Evolutionary conservation across 2,113 vertebrate genomes (phyloP).

Genomic region (Promerops cafer): DNA sequence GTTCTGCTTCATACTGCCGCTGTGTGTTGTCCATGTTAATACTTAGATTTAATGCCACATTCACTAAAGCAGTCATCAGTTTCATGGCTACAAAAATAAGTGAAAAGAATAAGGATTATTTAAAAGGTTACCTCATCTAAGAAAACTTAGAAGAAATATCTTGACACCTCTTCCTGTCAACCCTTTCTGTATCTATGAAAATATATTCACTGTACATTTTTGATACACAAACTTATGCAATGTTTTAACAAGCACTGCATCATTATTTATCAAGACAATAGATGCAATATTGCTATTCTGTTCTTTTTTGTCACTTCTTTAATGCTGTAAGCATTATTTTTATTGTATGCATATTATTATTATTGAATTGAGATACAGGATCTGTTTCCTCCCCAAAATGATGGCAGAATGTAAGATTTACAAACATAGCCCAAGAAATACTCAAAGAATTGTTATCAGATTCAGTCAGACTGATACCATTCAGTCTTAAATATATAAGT

Average conservation of each 20-base stretch:
- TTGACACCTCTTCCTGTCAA: background rate
- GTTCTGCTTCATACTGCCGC: slow-evolving; percentile 94
- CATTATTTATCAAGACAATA: background rate
- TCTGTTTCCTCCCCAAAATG: background rate
- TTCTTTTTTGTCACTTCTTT: background rate
- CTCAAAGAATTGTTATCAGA: background rate
- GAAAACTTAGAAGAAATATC: background rate
- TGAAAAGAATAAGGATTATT: background rate
- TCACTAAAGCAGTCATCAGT: slow-evolving; percentile 98
- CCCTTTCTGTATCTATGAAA: background rate
- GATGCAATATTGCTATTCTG: background rate
- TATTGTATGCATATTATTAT: background rate
- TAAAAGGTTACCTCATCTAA: background rate
- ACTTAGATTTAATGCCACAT: slow-evolving; percentile 97
- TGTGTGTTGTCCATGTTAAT: slow-evolving; percentile 99
- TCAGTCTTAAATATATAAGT: background rate
- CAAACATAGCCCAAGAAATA: background rate
- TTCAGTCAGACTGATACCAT: background rate
- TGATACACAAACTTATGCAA: fast-evolving
- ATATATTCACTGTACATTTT: background rate
- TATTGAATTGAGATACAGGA: background rate
- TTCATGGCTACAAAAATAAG: slow-evolving; percentile 86
- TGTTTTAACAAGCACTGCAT: background rate
- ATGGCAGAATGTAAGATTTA: background rate
- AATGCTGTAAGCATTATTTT: background rate